Evolutionary conservation across 2,888 invertebrate species (phyloP).

Genomic region (Hirtodrosophila confusa): DNA sequence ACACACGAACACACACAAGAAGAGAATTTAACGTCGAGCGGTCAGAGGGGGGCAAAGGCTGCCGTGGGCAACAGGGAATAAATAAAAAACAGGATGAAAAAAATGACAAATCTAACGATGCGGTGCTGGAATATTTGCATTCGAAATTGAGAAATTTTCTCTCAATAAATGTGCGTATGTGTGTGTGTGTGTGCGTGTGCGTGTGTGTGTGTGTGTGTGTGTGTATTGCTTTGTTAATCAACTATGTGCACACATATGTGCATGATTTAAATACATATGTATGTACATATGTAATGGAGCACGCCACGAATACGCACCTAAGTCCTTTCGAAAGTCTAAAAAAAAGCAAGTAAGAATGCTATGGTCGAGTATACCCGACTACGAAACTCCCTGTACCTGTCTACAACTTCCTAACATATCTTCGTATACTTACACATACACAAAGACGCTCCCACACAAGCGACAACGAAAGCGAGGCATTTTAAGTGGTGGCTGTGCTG

Average conservation of each 20-base stretch:
- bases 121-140: slow-evolving; percentile 69
- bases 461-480: no score
- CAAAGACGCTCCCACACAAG: no score
- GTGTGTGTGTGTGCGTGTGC: slow-evolving; percentile 8
- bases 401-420: no score
- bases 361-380: no score
- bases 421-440: no score
- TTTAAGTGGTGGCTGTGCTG: no score
- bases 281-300: background rate
- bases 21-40: background rate
- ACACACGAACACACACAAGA: no score
- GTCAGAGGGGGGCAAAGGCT: background rate
- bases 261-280: slow-evolving; percentile 2
- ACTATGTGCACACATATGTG: slow-evolving; percentile 8
- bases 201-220: slow-evolving; percentile 12
- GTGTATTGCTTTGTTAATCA: slow-evolving; percentile 12
- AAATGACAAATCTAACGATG: slow-evolving; percentile 52
- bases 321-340: no score
- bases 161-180: slow-evolving; percentile 21
- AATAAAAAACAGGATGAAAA: slow-evolving; percentile 27
- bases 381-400: no score
- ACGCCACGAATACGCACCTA: no score
- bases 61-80: slow-evolving; percentile 15
- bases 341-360: no score
- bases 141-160: slow-evolving; percentile 65